Evolutionary conservation across 2,888 invertebrate genomes (phyloP).

Genomic region (Lobophora halterata): DNA sequence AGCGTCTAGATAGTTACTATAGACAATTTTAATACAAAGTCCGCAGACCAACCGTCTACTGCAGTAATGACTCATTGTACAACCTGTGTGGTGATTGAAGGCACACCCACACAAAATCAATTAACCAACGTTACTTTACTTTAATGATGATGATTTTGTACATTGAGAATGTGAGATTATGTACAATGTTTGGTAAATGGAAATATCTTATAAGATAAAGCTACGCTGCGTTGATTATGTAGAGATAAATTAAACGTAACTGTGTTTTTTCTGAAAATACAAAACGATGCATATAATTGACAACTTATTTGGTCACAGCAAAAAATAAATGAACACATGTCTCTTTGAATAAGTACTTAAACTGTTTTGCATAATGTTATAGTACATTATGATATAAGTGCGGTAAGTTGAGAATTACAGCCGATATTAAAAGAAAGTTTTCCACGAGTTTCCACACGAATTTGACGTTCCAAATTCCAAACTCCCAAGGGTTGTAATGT

Average conservation of each 20-base stretch:
- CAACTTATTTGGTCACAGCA: constrained; percentile 57
- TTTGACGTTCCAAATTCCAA: too few relatives aligned
- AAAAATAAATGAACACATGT: constrained; percentile 70
- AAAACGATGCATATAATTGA: constrained; percentile 32
- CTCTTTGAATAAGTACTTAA: too few relatives aligned
- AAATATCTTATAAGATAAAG: background rate
- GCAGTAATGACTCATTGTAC: constrained; percentile 60
- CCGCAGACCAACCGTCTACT: constrained; percentile 39
- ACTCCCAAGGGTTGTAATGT: too few relatives aligned
- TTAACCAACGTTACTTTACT: constrained; percentile 41
- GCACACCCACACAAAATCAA: constrained; percentile 55
- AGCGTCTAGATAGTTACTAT: constrained; percentile 43
- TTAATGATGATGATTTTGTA: constrained; percentile 34
- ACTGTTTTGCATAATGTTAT: constrained; percentile 73
- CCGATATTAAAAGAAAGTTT: too few relatives aligned
- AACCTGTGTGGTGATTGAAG: constrained; percentile 50
- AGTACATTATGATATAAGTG: too few relatives aligned
- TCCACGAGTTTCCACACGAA: too few relatives aligned
- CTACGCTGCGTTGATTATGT: too few relatives aligned
- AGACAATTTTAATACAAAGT: constrained; percentile 22
- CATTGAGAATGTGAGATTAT: constrained; percentile 4
- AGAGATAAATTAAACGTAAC: constrained; percentile 6
- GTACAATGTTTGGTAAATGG: background rate
- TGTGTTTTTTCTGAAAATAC: background rate
- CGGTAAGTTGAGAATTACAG: too few relatives aligned